These are phyloP conservation scores for Drosophila hamatofila DNA, from an alignment of 2,888 invertebrate species.

Conservation along the genomic window DNA sequence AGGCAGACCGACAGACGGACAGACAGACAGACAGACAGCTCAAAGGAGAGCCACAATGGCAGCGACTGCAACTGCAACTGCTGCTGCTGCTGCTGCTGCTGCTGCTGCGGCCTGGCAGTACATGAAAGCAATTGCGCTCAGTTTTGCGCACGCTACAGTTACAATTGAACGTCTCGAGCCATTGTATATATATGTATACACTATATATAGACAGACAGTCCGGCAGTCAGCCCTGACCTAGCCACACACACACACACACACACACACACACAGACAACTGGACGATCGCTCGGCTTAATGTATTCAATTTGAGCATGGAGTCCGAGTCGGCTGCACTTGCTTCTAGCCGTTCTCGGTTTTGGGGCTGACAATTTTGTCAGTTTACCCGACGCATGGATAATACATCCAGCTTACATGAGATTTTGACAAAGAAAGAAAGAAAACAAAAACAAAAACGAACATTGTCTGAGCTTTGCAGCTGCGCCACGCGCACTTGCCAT, in stretches of 20 bases:
- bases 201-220: not conserved
- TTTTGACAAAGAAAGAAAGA: slow-evolving; percentile 31
- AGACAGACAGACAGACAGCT: slow-evolving; percentile 42
- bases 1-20: slow-evolving; percentile 40
- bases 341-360: slow-evolving; percentile 11
- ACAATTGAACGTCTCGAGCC: slow-evolving; percentile 45
- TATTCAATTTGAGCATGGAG: slow-evolving; percentile 23
- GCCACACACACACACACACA: slow-evolving; percentile 23
- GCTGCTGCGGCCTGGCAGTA: slow-evolving; percentile 15
- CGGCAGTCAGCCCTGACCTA: slow-evolving; percentile 34
- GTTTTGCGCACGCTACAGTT: slow-evolving; percentile 53
- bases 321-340: slow-evolving; percentile 15
- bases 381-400: slow-evolving; percentile 24
- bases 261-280: slow-evolving; percentile 15
- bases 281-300: slow-evolving; percentile 27
- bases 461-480: slow-evolving; percentile 33
- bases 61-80: slow-evolving; percentile 6
- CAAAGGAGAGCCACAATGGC: slow-evolving; percentile 38
- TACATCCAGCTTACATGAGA: slow-evolving; percentile 39
- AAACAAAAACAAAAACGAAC: not conserved
- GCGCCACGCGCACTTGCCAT: slow-evolving; percentile 34
- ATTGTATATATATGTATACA: slow-evolving; percentile 36
- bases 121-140: slow-evolving; percentile 58
- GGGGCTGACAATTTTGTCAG: slow-evolving; percentile 46
- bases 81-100: not conserved